Evolutionary conservation across 2,888 invertebrate genomes (phyloP), one percentile per base, ranked within the genome.

Genomic region (Leptinotarsa rubiginosa): DNA sequence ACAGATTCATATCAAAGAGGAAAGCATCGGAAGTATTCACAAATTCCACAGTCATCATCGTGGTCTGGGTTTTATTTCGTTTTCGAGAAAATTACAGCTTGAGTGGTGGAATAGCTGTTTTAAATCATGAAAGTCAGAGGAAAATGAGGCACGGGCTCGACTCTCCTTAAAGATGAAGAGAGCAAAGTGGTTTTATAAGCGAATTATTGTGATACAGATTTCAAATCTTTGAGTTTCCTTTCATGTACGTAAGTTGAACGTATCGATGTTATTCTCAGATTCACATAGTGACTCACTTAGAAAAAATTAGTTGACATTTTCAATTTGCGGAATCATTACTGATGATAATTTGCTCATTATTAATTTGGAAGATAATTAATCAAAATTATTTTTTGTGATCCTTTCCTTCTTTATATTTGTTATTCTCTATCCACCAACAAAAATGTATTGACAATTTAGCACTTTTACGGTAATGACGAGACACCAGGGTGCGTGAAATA

Each of bases 51-150:
- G 56, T 59, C 18, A 69, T 56, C 47, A 69, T 47, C 70, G 76
- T 73, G 76, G 77, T 73, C 75, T 74, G 56, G 64, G 72, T 74
- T 76, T 78, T 76, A 76, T 77, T 79, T 73, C 75, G 70, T 77
- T 77, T 75, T 73, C 75, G 70, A 75, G 78, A 75, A 79, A 79
- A 78, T 77, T 77, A 76, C 75, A 73, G 77, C 73, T 76, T 73
- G 76, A 77, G 76, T 77, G 77, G 77, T 68, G 73, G 75, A 77
- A 77, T 75, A 76, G 76, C 74, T 65, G 75, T 78, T 78, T 77
- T 78, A 78, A 80, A 77, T 80, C 76, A 80, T 80, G 69, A 77
- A 78, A 73, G 74, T 75, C 76, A 75, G 73, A 67, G 72, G 72
- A 75, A 74, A 78, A 78, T 76, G 75, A 70, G 74, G 69, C 74